Base-by-base conservation (phyloP, 2,888 invertebrate species). In the Pheosia gnoma region DNA sequence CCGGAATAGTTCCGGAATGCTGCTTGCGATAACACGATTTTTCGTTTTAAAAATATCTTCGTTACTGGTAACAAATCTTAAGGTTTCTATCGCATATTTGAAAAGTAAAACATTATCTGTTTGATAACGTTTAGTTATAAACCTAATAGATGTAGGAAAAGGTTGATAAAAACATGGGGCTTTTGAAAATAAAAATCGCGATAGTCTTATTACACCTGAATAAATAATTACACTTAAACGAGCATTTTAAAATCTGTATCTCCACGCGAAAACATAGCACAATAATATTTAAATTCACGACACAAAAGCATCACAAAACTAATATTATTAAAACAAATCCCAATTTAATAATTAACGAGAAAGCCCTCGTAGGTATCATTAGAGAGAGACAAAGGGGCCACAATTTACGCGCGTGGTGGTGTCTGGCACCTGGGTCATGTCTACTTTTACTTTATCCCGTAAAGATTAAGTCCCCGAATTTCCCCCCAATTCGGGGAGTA, bases 401-500 rank as follows among this genome's bases (percentile, higher is more conserved):
- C 84, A 88, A 89, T 89, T 90, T 89, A 85, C 87, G 86, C 78
- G 75, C 84, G 83, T 78, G 81, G 83, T 81, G 80, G 77, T 79
- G 83, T 78, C 81, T 84, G 85, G 81, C 93, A 92, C 93, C 93
- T 93, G 93, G 90, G 92, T 89, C 91, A 85, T 91, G 93, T 91
- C 92, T 89, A 88, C 91, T 91, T 90, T 92, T 91, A 92, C 92
- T 91, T 91, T 92, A 90, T 89, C 88, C 88, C 87, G 88, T 87
- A 88, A 92, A 93, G 93, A 93, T 92, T 93, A 92, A 92, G 93
- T 93, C 87, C 89, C 89, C 88, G 80, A 82, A 87, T 88, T 86
- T 84, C 86, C 80, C 81, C 80, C 85, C 82, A 82, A 88, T 82
- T 79, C 62, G 55, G 55, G 65, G 79, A 79, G 84, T 82, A 85